These are phyloP conservation scores for Pampus argenteus DNA, from an alignment of 2,797 vertebrate genomes.

Conservation along the genomic window DNA sequence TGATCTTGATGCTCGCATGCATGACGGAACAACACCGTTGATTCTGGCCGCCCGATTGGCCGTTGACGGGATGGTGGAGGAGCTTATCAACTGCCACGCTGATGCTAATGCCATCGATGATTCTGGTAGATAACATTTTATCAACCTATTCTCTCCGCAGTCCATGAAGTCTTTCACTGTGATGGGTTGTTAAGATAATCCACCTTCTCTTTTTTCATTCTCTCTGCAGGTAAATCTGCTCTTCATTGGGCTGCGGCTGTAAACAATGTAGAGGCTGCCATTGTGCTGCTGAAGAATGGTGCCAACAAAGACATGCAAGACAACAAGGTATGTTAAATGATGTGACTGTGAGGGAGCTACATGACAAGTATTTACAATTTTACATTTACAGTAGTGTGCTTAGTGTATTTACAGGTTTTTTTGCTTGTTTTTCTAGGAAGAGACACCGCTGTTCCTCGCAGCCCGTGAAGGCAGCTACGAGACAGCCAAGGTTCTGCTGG, in stretches of 20 bases:
- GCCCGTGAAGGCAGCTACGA: slow-evolving; percentile 97
- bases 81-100: slow-evolving; percentile 97
- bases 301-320: slow-evolving; percentile 99
- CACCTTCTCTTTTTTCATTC: slow-evolving; percentile 8
- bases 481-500: slow-evolving; percentile 95
- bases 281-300: slow-evolving; percentile 94
- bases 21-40: slow-evolving; percentile 95
- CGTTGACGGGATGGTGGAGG: slow-evolving; percentile 98
- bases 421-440: slow-evolving; percentile 86
- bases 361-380: neutral
- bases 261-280: slow-evolving; percentile 94
- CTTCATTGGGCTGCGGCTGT: slow-evolving; percentile 98
- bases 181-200: slow-evolving; percentile 37
- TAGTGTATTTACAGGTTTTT: neutral
- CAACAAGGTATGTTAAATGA: slow-evolving; percentile 89
- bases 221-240: slow-evolving; percentile 92
- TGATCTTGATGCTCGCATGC: slow-evolving; percentile 97
- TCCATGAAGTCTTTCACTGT: neutral
- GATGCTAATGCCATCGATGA: slow-evolving; percentile 97
- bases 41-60: slow-evolving; percentile 95
- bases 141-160: slow-evolving; percentile 19
- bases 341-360: neutral
- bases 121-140: slow-evolving; percentile 85
- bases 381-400: neutral
- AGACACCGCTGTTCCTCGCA: slow-evolving; percentile 96